Evolutionary conservation across 2,888 invertebrate species (phyloP), one percentile per base, ranked within the genome.

Genomic region (Oscheius onirici): DNA sequence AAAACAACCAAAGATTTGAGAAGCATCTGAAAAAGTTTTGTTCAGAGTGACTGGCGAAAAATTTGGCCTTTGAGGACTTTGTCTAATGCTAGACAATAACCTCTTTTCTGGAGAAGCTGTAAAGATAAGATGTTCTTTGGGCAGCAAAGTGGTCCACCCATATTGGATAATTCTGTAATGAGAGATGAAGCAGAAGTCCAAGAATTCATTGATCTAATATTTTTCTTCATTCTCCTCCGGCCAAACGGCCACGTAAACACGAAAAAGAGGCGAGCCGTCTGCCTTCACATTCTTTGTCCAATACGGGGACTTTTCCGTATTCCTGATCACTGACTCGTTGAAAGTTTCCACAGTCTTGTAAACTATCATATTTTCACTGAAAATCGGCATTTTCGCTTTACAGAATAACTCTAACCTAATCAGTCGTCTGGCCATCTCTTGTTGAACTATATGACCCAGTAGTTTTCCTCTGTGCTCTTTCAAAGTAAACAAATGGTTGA

Each of bases 281-380:
- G 40, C 41, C 8, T 58, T 58, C 10, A 28, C 28, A 26, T 22
- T 43, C 58, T 34, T 20, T 10, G 58, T 58, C 58, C 58, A 58
- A 17, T 15, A 40, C 26, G 41, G 40, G 17, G 58, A 58, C 43
- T 58, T 34, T 13, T 58, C 34, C 20, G 58, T 41, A 13, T 20
- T n/a, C 28, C 28, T 41, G 15, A 58, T 58, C 22, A 58, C 58
- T 17, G 58, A 43, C 6, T 58, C 20, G 41, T 58, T 58, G 58
- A 22, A 58, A 1, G 58, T 58, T 40, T 41, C 40, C 40, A 58
- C 58, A 5, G 41, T 22, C 17, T 58, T 58, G 17, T n/a, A 43
- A 20, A 58, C 22, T 2, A 58, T 28, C 13, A 41, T 17, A 24
- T 34, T 20, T 41, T 40, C 43, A 15, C 58, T 58, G 20, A 58